Conservation (phyloP, 2,888 invertebrate genomes). For the Andrena camellia region DNA sequence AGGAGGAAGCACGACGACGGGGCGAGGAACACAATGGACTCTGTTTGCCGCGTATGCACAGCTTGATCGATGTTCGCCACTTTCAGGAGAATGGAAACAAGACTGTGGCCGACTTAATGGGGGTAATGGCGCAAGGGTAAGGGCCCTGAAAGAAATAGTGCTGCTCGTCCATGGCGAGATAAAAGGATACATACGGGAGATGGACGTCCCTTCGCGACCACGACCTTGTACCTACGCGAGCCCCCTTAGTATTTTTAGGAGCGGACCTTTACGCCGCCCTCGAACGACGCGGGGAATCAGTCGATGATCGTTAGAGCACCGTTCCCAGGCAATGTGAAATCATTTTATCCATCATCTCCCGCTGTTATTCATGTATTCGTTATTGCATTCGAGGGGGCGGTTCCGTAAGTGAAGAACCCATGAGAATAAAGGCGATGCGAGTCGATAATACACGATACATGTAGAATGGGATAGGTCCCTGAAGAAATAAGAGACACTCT, state of each 20-base stretch:
- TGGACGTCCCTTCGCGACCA: conserved; percentile 8
- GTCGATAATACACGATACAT: background rate
- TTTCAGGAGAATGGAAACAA: conserved; percentile 48
- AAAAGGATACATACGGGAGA: conserved; percentile 41
- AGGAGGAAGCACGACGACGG: background rate
- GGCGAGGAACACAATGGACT: conserved; percentile 18
- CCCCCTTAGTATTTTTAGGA: background rate
- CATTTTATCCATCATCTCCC: background rate
- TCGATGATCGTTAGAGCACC: conserved; percentile 16
- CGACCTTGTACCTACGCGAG: conserved; percentile 29
- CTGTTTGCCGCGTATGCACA: conserved; percentile 11
- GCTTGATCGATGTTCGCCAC: conserved; percentile 62
- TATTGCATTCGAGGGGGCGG: background rate
- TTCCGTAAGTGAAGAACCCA: background rate
- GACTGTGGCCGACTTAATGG: conserved; percentile 57
- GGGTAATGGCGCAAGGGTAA: conserved; percentile 57
- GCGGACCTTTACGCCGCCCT: background rate
- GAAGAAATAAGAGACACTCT: background rate
- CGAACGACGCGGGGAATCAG: background rate
- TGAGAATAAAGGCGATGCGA: background rate
- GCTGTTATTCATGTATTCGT: background rate
- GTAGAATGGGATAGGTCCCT: background rate
- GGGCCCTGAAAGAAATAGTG: conserved; percentile 60
- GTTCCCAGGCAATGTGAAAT: background rate
- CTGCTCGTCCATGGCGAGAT: conserved; percentile 40